These are phyloP conservation scores for Lottia gigantea DNA, from an alignment of 2,888 invertebrate genomes.

Conservation along the genomic window DNA sequence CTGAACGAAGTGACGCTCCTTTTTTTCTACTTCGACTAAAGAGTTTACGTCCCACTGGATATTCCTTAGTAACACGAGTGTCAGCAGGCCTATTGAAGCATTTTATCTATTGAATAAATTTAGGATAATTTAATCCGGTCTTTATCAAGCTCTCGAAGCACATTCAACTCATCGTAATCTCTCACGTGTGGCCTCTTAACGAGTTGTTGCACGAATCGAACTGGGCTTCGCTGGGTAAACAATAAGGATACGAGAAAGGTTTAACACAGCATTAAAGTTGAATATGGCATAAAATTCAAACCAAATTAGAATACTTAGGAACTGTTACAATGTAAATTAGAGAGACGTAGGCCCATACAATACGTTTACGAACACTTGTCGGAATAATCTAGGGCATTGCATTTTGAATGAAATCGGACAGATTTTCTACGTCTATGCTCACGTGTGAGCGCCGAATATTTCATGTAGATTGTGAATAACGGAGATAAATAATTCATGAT, in stretches of 20 bases:
- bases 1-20: slow-evolving; percentile 5
- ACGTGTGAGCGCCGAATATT: no score
- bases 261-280: not conserved
- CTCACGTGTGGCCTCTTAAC: slow-evolving; percentile 8
- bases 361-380: no score
- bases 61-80: not conserved
- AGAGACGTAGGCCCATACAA: no score
- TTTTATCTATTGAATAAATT: slow-evolving; percentile 3
- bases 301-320: no score
- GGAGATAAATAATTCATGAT: no score
- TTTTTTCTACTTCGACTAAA: not conserved
- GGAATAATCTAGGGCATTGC: no score
- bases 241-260: not conserved
- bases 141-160: not conserved
- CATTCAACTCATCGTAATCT: not conserved
- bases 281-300: no score
- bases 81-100: not conserved
- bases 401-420: no score
- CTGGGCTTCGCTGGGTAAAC: not conserved
- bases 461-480: no score
- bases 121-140: slow-evolving; percentile 5
- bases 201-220: slow-evolving; percentile 6
- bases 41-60: not conserved
- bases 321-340: no score
- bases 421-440: no score